Conservation (phyloP, 2,888 invertebrate genomes). For the Labia minor region DNA sequence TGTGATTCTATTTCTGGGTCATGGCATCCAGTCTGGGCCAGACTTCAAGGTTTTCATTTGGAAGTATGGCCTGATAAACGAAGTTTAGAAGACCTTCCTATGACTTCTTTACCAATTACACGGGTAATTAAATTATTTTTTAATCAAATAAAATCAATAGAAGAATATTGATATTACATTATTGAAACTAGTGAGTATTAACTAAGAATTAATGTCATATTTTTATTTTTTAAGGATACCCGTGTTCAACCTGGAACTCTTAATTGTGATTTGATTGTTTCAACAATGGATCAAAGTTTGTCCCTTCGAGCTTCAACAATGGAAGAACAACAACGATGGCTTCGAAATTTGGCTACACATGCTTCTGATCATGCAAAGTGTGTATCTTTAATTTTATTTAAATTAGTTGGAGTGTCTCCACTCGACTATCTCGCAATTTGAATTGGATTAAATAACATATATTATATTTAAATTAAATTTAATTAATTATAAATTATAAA, state of each 20-base stretch:
- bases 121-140: constrained; percentile 33
- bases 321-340: constrained; percentile 43
- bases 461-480: too few species aligned
- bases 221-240: constrained; percentile 37
- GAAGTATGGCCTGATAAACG: constrained; percentile 26
- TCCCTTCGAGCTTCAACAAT: constrained; percentile 27
- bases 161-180: too few species aligned
- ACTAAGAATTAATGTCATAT: too few species aligned
- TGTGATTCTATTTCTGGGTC: constrained; percentile 21
- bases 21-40: constrained; percentile 9
- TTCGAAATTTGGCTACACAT: constrained; percentile 41
- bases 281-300: neutral
- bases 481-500: too few species aligned
- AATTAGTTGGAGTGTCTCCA: too few species aligned
- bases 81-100: constrained; percentile 32
- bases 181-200: too few species aligned
- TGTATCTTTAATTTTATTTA: neutral
- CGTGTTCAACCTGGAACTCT: constrained; percentile 40
- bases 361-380: constrained; percentile 43
- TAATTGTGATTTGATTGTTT: neutral
- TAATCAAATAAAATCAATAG: too few species aligned
- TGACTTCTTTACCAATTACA: constrained; percentile 37
- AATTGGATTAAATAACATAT: too few species aligned
- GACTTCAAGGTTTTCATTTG: constrained; percentile 13
- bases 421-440: too few species aligned